Percentiles rank a stretch among this genome's conserved stretches.
These are phyloP conservation scores for Blera fallax DNA, from an alignment of 2,888 invertebrate genomes.

Conservation along the genomic window DNA sequence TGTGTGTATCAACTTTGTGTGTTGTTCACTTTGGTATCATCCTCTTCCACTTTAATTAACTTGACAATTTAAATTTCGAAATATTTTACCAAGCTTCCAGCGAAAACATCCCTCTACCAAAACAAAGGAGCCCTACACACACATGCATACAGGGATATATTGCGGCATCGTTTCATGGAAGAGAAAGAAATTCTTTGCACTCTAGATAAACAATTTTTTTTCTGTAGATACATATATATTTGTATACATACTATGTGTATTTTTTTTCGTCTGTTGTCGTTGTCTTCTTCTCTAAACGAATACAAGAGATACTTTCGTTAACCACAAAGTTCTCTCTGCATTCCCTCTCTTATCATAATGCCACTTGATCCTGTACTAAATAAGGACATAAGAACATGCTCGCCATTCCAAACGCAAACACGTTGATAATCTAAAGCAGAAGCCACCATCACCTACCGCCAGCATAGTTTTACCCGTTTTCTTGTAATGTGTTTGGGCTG, in stretches of 20 bases:
- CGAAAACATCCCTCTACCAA: conserved; percentile 24
- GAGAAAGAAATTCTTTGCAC: conserved; percentile 34
- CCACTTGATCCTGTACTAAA: conserved; percentile 66
- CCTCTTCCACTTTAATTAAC: conserved; percentile 42
- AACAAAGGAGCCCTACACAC: neutral
- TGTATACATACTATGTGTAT: no score
- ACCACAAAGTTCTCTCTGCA: conserved; percentile 43
- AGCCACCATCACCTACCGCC: conserved; percentile 15
- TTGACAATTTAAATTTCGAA: conserved; percentile 65
- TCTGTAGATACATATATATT: no score
- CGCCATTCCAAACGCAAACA: conserved; percentile 50
- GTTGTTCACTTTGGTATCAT: conserved; percentile 23
- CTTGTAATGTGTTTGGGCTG: neutral
- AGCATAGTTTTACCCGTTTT: neutral
- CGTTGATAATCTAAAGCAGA: conserved; percentile 61
- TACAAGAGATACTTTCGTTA: conserved; percentile 53
- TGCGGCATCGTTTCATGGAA: conserved; percentile 4
- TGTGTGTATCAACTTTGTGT: neutral
- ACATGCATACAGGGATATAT: neutral
- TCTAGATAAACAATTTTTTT: conserved; percentile 44
- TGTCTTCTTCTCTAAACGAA: conserved; percentile 18
- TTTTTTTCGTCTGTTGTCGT: neutral
- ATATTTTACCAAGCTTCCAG: conserved; percentile 32
- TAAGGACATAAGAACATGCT: conserved; percentile 64
- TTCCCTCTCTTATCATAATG: conserved; percentile 24